Conservation (phyloP, 53 echinoderm and acorn worm species). For the Crossaster papposus region DNA sequence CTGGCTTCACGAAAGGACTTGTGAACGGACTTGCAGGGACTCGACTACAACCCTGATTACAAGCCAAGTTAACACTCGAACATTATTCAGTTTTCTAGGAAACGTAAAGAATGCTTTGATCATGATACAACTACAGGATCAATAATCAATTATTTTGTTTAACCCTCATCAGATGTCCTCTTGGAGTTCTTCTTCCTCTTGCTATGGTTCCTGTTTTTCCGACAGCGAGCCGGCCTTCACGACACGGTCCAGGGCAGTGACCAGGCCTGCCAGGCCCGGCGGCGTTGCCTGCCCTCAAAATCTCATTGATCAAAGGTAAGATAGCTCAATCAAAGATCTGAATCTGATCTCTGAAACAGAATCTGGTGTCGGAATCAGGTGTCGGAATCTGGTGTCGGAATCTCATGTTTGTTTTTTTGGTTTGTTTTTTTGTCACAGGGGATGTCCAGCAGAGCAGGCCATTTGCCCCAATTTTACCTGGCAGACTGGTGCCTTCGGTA, state of each 20-base stretch:
- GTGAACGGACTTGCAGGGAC: too few relatives aligned
- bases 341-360: too few relatives aligned
- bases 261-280: slow-evolving; percentile 53
- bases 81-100: too few relatives aligned
- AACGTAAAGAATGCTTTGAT: too few relatives aligned
- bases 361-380: not conserved
- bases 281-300: slow-evolving; percentile 74
- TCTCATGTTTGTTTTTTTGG: not conserved
- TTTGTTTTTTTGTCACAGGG: slow-evolving; percentile 21
- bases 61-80: too few relatives aligned
- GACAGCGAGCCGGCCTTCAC: slow-evolving; percentile 34
- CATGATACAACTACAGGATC: too few relatives aligned
- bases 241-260: slow-evolving; percentile 73
- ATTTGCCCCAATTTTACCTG: slow-evolving; percentile 76
- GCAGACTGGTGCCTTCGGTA: slow-evolving; percentile 66
- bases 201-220: slow-evolving; percentile 72
- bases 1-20: too few relatives aligned
- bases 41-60: too few relatives aligned
- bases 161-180: slow-evolving; percentile 29
- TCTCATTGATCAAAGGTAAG: slow-evolving; percentile 71
- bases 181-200: slow-evolving; percentile 71
- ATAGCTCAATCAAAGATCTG: not conserved
- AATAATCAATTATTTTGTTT: not conserved
- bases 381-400: not conserved
- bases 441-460: slow-evolving; percentile 56